phyloP scores from a whole-genome alignment of 1,140 invertebrate species.

The Sinonovacula constricta region DNA sequence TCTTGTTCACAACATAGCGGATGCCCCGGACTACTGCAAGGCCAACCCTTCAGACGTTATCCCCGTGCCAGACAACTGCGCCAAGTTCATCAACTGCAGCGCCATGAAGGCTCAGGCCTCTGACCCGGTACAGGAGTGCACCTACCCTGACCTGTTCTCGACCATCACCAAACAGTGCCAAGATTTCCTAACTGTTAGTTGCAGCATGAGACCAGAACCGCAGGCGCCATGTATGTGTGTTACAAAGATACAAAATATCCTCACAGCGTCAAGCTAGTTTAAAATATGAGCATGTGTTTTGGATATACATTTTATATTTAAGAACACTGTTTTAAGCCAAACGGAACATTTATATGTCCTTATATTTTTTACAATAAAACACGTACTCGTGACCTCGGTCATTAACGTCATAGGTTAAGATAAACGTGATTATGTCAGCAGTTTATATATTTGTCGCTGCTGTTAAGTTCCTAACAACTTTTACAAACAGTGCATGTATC shows the following conservation, averaged over 20 bases:
- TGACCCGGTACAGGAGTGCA: conserved; percentile 30
- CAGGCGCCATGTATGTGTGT: conserved; percentile 42
- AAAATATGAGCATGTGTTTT: no score
- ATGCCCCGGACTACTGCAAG: conserved; percentile 32
- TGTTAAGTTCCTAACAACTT: no score
- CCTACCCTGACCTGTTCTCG: conserved; percentile 42
- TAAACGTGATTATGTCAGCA: no score
- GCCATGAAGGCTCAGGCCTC: not conserved
- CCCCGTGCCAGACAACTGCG: conserved; percentile 28
- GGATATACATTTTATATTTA: not conserved
- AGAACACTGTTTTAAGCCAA: not conserved
- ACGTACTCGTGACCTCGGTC: no score
- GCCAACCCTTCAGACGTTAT: conserved; percentile 27
- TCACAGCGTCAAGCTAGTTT: no score
- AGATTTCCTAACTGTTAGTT: conserved; percentile 24
- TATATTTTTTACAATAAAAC: no score
- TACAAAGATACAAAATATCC: no score
- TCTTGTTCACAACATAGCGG: no score
- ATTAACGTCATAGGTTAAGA: no score
- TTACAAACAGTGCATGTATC: no score
- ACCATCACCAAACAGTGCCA: conserved; percentile 3
- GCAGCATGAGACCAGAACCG: conserved; percentile 29
- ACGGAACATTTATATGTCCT: not conserved
- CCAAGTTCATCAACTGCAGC: conserved; percentile 38
- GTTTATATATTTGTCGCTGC: no score